Base-by-base conservation (phyloP, 35 echinoderm and acorn worm genomes). In the Patiria miniata region DNA sequence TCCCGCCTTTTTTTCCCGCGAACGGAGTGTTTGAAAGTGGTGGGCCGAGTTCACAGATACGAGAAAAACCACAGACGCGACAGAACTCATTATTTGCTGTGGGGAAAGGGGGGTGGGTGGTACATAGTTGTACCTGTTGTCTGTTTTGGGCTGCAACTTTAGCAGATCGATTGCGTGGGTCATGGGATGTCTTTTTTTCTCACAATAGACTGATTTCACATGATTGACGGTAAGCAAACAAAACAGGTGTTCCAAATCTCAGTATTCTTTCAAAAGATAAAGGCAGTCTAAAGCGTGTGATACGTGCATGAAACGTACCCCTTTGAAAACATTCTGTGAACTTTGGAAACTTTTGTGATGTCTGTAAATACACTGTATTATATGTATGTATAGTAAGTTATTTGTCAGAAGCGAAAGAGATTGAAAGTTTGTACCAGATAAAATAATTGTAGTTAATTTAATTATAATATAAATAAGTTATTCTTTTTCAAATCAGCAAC, bases 301-400 rank as follows among this genome's bases (percentile, higher is more conserved):
- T 26, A 73, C 26, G 23, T 73, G 65, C 10, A 29, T 8, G 29
- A 73, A 3, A 21, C 52, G 28, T n/a, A n/a, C 19, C 28, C 19
- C 57, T 60, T 0, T n/a, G 28, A 26, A 60, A 6, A 60, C 8
- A 6, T 60, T 60, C 57, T 60, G 57, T 60, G 28, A 60, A n/a
- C 28, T n/a, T 47, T 47, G 4, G 42, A 47, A 12, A 47, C 42
- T 47, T 12, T 12, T 47, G 42, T 47, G 42, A 6, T 4, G 42
- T 47, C 4, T 47, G 12, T 12, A 47, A 6, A 12, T 47, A 47
- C 42, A 47, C 12, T 47, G 42, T 47, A 12, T 47, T 6, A 47
- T 6, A 47, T 47, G 42, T 47, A 14, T 73, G 65, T 73, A 73
- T 34, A 73, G 65, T 73, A 73, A 73, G 26, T 73, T 73, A 73